These are phyloP conservation scores for Nomada ruficornis DNA, from an alignment of 2,888 invertebrate species.

Conservation along the genomic window DNA sequence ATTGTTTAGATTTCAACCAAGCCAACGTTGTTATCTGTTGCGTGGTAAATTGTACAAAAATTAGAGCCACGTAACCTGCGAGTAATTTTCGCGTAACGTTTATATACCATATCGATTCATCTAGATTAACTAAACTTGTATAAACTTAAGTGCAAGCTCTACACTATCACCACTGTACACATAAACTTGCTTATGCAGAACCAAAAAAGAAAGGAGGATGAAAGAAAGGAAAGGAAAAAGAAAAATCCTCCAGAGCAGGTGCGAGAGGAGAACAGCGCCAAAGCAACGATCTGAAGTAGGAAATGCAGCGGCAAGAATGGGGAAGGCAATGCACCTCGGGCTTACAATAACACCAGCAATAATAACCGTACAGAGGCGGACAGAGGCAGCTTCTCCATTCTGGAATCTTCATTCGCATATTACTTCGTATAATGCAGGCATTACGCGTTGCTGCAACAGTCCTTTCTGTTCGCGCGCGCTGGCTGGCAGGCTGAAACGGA, in stretches of 20 bases:
- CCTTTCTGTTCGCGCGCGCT: not conserved
- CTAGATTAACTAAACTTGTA: no score
- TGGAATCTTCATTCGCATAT: slow-evolving; percentile 54
- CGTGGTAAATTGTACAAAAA: not conserved
- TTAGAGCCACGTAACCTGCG: no score
- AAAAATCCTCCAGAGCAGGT: slow-evolving; percentile 2
- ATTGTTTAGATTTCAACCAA: slow-evolving; percentile 15
- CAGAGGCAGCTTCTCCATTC: slow-evolving; percentile 50
- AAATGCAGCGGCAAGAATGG: slow-evolving; percentile 71
- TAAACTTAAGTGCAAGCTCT: no score
- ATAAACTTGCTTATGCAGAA: no score
- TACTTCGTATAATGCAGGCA: slow-evolving; percentile 54
- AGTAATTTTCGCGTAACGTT: not conserved
- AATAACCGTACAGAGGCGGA: slow-evolving; percentile 41
- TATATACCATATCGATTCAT: not conserved
- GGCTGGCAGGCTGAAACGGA: slow-evolving; percentile 39
- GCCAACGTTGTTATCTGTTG: slow-evolving; percentile 8
- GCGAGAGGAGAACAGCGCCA: not conserved
- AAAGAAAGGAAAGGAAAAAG: not conserved
- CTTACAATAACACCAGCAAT: slow-evolving; percentile 56
- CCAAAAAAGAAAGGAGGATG: not conserved
- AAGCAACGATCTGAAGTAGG: slow-evolving; percentile 56
- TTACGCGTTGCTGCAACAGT: slow-evolving; percentile 38
- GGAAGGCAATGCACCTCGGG: slow-evolving; percentile 72
- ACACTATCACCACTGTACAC: no score